Conservation (phyloP, 2,797 vertebrate genomes). For the Gila robusta region DNA sequence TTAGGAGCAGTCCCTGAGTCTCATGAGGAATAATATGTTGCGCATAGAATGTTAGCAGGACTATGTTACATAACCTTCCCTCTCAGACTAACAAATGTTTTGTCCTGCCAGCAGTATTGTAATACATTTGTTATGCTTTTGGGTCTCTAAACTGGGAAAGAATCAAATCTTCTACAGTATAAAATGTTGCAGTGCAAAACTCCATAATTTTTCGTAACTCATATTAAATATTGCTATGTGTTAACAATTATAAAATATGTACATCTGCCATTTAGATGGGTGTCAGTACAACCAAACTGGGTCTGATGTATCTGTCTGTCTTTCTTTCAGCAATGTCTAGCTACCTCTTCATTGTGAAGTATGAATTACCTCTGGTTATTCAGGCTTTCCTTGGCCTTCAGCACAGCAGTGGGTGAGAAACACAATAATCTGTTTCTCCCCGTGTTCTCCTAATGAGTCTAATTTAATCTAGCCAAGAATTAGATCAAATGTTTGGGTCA, state of each 20-base stretch:
- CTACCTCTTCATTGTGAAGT: constrained; percentile 91
- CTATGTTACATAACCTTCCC: constrained; percentile 25
- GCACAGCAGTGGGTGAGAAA: constrained; percentile 76
- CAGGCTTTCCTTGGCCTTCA: constrained; percentile 81
- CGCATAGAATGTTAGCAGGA: neutral
- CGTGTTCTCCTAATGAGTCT: neutral
- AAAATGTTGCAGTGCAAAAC: neutral
- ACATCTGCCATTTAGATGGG: neutral
- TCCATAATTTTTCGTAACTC: neutral
- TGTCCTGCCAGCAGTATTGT: constrained; percentile 4
- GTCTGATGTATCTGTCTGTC: constrained; percentile 29
- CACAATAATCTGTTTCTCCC: neutral
- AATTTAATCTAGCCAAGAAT: constrained; percentile 31
- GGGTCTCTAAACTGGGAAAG: neutral
- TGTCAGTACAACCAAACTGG: neutral
- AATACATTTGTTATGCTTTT: constrained; percentile 10
- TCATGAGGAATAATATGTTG: neutral
- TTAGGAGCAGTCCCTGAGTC: neutral
- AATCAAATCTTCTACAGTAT: neutral
- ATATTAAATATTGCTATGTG: neutral
- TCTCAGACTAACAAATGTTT: constrained; percentile 32
- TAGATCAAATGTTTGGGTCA: constrained; percentile 2
- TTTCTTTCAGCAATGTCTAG: constrained; percentile 85
- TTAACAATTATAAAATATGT: neutral
- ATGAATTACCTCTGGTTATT: constrained; percentile 87